Percentiles rank a stretch among this genome's conserved stretches.
Conservation (phyloP, 2,888 invertebrate species). For the Aporophyla lueneburgensis region DNA sequence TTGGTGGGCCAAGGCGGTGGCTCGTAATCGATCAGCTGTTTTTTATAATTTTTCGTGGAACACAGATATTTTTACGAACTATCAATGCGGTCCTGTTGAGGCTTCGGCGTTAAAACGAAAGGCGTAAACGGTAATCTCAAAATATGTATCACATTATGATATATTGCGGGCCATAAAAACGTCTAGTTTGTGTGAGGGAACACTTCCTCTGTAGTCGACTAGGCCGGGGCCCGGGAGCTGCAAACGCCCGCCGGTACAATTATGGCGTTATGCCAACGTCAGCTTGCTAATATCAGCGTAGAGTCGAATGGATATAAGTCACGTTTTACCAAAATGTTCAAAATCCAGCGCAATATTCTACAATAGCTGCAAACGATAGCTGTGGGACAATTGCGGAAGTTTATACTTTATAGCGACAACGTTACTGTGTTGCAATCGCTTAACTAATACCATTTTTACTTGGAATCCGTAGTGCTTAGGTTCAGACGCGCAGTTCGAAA, state of each 20-base stretch:
- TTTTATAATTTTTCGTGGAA: no score
- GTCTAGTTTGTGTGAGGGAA: constrained; percentile 76
- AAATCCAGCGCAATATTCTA: constrained; percentile 76
- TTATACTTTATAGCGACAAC: constrained; percentile 77
- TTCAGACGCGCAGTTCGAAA: constrained; percentile 28
- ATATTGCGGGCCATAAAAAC: constrained; percentile 79
- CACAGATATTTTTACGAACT: no score
- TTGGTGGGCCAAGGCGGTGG: no score
- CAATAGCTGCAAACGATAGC: constrained; percentile 74
- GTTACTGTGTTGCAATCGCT: constrained; percentile 65
- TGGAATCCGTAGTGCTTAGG: constrained; percentile 26
- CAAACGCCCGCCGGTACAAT: constrained; percentile 77
- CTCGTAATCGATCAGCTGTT: no score
- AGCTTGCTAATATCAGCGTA: constrained; percentile 81
- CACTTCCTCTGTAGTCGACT: constrained; percentile 77
- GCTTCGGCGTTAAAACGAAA: constrained; percentile 34
- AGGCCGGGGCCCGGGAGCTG: constrained; percentile 77
- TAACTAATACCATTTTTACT: constrained; percentile 52
- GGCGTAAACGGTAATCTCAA: constrained; percentile 48
- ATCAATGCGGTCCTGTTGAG: constrained; percentile 1
- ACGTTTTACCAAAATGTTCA: constrained; percentile 82
- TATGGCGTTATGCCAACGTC: constrained; percentile 85
- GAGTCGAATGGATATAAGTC: constrained; percentile 81
- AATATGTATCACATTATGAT: constrained; percentile 73
- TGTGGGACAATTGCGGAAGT: constrained; percentile 76